Base-by-base conservation (phyloP, 2,113 vertebrate genomes). In the Sinosuthora webbiana region DNA sequence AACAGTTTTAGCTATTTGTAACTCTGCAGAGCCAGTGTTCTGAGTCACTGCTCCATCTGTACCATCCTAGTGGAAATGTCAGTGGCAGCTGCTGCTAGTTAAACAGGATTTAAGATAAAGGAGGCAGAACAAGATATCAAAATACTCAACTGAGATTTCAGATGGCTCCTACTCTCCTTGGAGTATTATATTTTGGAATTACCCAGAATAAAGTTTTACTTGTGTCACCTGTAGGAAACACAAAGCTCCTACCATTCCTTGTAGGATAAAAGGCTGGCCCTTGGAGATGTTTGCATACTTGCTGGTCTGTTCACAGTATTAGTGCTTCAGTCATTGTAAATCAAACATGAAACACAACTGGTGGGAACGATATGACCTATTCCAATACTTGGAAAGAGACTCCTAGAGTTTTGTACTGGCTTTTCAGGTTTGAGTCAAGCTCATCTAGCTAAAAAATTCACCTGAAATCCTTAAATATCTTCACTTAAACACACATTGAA, bases 41-140 rank as follows among this genome's bases (percentile, higher is more conserved):
- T 97, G 95, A 96, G 86, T 97, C 95, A 95, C 83, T 84, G 89
- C 69, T 96, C 94, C 94, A 97, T 97, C 96, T 96, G 95, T 60
- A 91, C 80, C 41, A 95, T 91, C 80, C 81, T 93, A 71, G 60
- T 71, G 87, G 95, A 97, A 96, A 96, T 91, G 91, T 94, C 87
- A 91, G 89, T 33, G 77, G 70, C 95, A 96, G 91, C 90, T 95
- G 94, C 87, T 94, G n/a, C 73, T 91, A 89, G 95, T 92, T 95
- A 89, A 89, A 94, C n/a, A 69, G 80, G 77, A 95, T 95, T 94
- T 93, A 82, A 97, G 83, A 82, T 84, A 94, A 87, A 92, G 57
- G 62, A 91, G 67, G 52, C 67, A 87, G 95, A 96, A 89, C 30
- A 90, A 95, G 94, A 90, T 77, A 88, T 59, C 92, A 95, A 96